Base-by-base conservation (phyloP, 1,140 invertebrate genomes). In the Drosophila baimaii region DNA sequence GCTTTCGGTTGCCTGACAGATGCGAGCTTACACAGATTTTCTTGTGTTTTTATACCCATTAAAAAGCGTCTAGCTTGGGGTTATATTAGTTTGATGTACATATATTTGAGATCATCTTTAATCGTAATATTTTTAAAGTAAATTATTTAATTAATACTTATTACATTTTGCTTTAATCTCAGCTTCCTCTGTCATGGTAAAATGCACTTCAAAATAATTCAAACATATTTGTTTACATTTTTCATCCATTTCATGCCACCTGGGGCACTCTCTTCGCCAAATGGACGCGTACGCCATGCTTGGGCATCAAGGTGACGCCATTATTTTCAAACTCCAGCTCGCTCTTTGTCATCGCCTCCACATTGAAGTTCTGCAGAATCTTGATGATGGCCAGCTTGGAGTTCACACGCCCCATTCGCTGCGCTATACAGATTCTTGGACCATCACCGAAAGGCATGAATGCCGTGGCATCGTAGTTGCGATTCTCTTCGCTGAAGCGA, bases 371-470 rank as follows among this genome's bases (percentile, higher is more conserved):
- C 29, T 84, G 79, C 0, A 90, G 73, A 8, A 90, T 23, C 35
- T 90, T 90, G 3, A 90, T 64, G 8, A 90, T 63, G 6, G 82
- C 86, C 35, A 90, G 23, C 21, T 90, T 90, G 12, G 73, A 54
- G 12, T 86, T 90, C 1, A 86, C 33, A 4, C 72, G 77, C 3
- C 86, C 86, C 85, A 90, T 85, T 1, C 85, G n/a, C n/a, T n/a
- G n/a, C n/a, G n/a, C n/a, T n/a, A n/a, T n/a, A n/a, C n/a, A n/a
- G n/a, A n/a, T 95, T 52, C 95, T 92, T 3, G 94, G 94, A 6
- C 95, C 95, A 59, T 94, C 94, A n/a, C 95, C 95, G 85, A 96
- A 96, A 4, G 95, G 95, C 66, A 95, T 91, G 78, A 94, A 96
- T 0, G 93, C 93, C 5, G 61, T 52, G 1, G 71, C 61, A 61